Conservation (phyloP, 2,888 invertebrate species). For the Gnatocerus cornutus region DNA sequence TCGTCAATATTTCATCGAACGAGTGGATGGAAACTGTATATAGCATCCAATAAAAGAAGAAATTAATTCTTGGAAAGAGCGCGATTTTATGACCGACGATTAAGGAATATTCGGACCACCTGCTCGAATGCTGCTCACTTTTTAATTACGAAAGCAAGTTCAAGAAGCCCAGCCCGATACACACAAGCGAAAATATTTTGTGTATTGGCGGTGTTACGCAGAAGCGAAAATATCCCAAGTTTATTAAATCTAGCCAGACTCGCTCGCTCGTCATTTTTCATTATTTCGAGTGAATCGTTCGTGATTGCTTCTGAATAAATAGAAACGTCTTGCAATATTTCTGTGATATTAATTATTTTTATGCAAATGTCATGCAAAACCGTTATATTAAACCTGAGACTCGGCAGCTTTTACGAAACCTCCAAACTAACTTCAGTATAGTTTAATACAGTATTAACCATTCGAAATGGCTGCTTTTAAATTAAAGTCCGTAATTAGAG, state of each 20-base stretch:
- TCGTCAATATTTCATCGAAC: slow-evolving; percentile 23
- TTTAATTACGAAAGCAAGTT: neutral
- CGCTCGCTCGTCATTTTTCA: too few relatives aligned
- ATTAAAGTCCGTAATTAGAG: slow-evolving; percentile 36
- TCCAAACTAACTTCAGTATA: slow-evolving; percentile 26
- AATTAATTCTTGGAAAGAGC: slow-evolving; percentile 15
- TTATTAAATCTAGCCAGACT: too few relatives aligned
- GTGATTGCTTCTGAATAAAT: slow-evolving; percentile 24
- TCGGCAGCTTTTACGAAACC: slow-evolving; percentile 19
- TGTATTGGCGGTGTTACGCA: too few relatives aligned
- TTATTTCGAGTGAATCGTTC: slow-evolving; percentile 5
- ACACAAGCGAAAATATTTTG: too few relatives aligned
- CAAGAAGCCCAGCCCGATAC: too few relatives aligned
- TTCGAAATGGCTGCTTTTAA: slow-evolving; percentile 19
- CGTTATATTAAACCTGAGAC: slow-evolving; percentile 30
- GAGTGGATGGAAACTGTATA: slow-evolving; percentile 15
- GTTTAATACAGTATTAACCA: slow-evolving; percentile 30
- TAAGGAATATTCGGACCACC: slow-evolving; percentile 22
- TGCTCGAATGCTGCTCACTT: slow-evolving; percentile 3
- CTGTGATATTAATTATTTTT: slow-evolving; percentile 36
- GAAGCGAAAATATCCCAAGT: too few relatives aligned
- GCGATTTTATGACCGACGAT: slow-evolving; percentile 21
- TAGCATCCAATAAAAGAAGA: slow-evolving; percentile 14
- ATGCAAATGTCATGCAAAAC: slow-evolving; percentile 36
- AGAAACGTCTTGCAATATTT: slow-evolving; percentile 32